Evolutionary conservation across 1,140 invertebrate species (phyloP).

Genomic region (Aphelinus certus): DNA sequence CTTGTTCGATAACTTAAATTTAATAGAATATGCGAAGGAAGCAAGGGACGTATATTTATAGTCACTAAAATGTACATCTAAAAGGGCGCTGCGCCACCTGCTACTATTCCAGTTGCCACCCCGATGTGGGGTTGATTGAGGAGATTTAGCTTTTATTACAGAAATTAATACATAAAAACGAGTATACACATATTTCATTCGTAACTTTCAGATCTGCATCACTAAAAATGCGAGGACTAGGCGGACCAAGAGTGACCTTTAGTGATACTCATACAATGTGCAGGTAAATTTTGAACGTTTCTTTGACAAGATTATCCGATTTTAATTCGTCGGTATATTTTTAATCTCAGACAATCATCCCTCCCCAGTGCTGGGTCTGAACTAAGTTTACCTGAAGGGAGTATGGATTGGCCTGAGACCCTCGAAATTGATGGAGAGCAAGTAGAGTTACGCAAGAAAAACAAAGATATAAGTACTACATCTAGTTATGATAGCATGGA

Average conservation of each 20-base stretch:
- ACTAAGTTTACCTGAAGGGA: conserved; percentile 71
- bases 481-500: conserved; percentile 65
- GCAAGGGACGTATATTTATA: too few species aligned
- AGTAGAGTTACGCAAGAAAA: conserved; percentile 72
- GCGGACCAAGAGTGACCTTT: conserved; percentile 71
- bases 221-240: conserved; percentile 69
- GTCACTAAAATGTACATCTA: too few species aligned
- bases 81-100: too few species aligned
- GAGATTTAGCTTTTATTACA: too few species aligned
- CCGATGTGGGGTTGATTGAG: too few species aligned
- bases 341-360: conserved; percentile 70
- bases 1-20: too few species aligned
- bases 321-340: conserved; percentile 1
- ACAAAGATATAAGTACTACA: conserved; percentile 56
- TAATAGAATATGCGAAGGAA: too few species aligned
- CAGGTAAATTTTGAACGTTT: conserved; percentile 53
- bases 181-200: too few species aligned
- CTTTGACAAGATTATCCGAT: background rate
- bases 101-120: too few species aligned
- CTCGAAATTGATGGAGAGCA: conserved; percentile 74
- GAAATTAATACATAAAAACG: too few species aligned
- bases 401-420: conserved; percentile 70
- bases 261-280: conserved; percentile 70
- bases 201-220: conserved; percentile 71
- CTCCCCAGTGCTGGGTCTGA: conserved; percentile 77